Evolutionary conservation across 2,888 invertebrate genomes (phyloP).

Genomic region (Sphaerophoria taeniata): DNA sequence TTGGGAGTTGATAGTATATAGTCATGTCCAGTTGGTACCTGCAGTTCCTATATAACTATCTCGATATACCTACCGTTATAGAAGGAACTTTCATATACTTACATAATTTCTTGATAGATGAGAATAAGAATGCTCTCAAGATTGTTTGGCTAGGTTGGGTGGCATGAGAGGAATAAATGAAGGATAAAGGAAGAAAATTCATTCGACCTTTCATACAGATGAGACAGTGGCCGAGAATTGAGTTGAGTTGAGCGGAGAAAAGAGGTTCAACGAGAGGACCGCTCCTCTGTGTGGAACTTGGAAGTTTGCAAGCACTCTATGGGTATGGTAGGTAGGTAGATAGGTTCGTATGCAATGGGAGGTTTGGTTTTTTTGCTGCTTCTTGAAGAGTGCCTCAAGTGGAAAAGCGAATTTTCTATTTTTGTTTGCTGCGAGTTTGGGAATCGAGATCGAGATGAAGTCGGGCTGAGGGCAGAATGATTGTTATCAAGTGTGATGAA

Average conservation of each 20-base stretch:
- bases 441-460: background rate
- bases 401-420: slow-evolving; percentile 59
- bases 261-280: slow-evolving; percentile 41
- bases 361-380: background rate
- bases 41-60: background rate
- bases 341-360: background rate
- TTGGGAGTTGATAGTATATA: background rate
- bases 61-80: background rate
- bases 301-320: background rate
- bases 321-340: too few relatives aligned
- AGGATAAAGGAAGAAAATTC: slow-evolving; percentile 44
- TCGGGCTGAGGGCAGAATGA: slow-evolving; percentile 41
- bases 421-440: slow-evolving; percentile 48
- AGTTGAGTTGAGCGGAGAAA: background rate
- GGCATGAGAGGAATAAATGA: slow-evolving; percentile 5
- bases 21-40: background rate
- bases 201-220: slow-evolving; percentile 46
- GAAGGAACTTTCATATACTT: slow-evolving; percentile 17
- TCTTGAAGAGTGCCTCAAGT: slow-evolving; percentile 50
- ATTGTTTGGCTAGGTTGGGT: slow-evolving; percentile 13
- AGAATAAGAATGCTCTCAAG: slow-evolving; percentile 66
- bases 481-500: slow-evolving; percentile 72
- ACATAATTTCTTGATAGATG: slow-evolving; percentile 66
- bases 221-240: slow-evolving; percentile 55
- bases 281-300: slow-evolving; percentile 14